These are phyloP conservation scores for Opisthograptis luteolata DNA, from an alignment of 2,888 invertebrate genomes.

Conservation along the genomic window DNA sequence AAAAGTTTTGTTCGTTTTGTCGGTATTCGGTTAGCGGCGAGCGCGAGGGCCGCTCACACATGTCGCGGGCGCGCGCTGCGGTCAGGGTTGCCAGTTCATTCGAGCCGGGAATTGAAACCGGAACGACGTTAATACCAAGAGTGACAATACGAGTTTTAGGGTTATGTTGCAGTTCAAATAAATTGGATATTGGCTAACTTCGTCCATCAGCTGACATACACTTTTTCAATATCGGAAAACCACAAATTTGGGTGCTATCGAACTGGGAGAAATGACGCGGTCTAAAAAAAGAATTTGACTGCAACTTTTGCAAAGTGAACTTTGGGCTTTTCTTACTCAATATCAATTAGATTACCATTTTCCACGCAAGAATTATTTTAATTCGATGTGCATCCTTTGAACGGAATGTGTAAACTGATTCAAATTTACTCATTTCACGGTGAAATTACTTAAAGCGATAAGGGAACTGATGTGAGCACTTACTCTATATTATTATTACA, in stretches of 20 bases:
- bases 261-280: not conserved
- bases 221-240: conserved; percentile 31
- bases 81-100: conserved; percentile 39
- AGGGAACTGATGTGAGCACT: too few species aligned
- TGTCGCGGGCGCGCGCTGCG: conserved; percentile 59
- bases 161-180: conserved; percentile 36
- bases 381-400: too few species aligned
- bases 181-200: conserved; percentile 39
- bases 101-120: conserved; percentile 39
- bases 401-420: too few species aligned
- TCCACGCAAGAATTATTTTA: too few species aligned
- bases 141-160: conserved; percentile 39
- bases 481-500: too few species aligned
- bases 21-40: conserved; percentile 49
- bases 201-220: conserved; percentile 28
- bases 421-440: too few species aligned
- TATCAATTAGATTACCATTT: too few species aligned
- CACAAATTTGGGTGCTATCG: conserved; percentile 8
- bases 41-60: conserved; percentile 58
- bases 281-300: conserved; percentile 2
- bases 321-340: too few species aligned
- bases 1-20: conserved; percentile 72
- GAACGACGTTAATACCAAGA: conserved; percentile 40
- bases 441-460: too few species aligned
- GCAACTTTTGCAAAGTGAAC: too few species aligned